These are phyloP conservation scores for Agriopis leucophaearia DNA, from an alignment of 2,888 invertebrate species.

Conservation along the genomic window DNA sequence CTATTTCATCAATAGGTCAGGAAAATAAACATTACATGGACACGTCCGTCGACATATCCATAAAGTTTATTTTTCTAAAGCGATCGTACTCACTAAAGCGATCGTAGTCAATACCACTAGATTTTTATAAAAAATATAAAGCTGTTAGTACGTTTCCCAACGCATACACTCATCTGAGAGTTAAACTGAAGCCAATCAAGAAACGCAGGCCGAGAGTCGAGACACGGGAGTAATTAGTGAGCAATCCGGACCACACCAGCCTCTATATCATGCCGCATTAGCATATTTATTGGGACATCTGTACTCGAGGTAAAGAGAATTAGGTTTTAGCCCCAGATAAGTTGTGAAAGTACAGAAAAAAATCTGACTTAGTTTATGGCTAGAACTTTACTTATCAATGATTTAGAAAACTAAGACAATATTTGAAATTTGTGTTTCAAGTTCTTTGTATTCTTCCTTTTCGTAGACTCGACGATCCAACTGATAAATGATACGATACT, in stretches of 20 bases:
- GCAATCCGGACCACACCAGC: slow-evolving; percentile 47
- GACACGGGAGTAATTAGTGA: slow-evolving; percentile 65
- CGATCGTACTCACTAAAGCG: too few relatives aligned
- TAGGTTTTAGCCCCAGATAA: neutral
- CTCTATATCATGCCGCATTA: slow-evolving; percentile 15
- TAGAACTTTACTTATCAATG: neutral
- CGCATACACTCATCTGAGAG: neutral
- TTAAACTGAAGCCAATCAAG: slow-evolving; percentile 10
- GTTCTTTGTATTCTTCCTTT: too few relatives aligned
- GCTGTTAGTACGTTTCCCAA: too few relatives aligned
- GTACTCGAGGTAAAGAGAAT: neutral
- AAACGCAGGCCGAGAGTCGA: slow-evolving; percentile 7
- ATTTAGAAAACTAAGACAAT: neutral
- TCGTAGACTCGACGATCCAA: too few relatives aligned
- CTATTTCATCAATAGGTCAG: too few relatives aligned
- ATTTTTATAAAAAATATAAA: too few relatives aligned
- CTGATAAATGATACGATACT: too few relatives aligned
- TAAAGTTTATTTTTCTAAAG: too few relatives aligned
- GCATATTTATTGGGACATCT: slow-evolving; percentile 18
- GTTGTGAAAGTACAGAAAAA: neutral
- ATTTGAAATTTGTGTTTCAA: too few relatives aligned
- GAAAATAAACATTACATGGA: too few relatives aligned
- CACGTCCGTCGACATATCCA: too few relatives aligned
- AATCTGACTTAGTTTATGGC: neutral
- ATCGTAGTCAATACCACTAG: too few relatives aligned